These are phyloP conservation scores for Cyprinodon variegatus DNA, from an alignment of 2,113 vertebrate genomes.

Conservation along the genomic window DNA sequence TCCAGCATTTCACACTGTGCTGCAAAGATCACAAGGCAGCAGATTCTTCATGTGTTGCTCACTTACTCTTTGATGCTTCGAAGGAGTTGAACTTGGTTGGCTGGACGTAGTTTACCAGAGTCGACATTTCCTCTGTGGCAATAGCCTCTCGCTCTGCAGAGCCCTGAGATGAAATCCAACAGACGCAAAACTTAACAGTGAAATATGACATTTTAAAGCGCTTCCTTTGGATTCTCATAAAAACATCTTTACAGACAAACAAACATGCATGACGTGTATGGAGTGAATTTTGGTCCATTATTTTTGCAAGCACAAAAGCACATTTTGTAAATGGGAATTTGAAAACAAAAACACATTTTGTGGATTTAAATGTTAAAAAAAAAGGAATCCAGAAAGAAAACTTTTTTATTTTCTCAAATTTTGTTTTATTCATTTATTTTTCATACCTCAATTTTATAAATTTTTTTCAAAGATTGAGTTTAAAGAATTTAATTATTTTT, in stretches of 20 bases:
- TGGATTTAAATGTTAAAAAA: too few species aligned
- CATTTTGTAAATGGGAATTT: too few species aligned
- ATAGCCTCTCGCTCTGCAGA: conserved; percentile 93
- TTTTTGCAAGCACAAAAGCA: not conserved
- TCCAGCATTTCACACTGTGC: not conserved
- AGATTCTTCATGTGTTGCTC: conserved; percentile 5
- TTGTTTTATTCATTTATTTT: too few species aligned
- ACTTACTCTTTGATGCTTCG: conserved; percentile 92
- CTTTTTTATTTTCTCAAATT: too few species aligned
- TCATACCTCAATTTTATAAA: too few species aligned
- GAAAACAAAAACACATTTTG: too few species aligned
- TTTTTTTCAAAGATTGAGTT: too few species aligned
- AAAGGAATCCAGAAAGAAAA: too few species aligned
- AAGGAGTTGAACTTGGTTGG: conserved; percentile 98
- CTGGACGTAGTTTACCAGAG: conserved; percentile 96
- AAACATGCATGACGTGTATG: not conserved
- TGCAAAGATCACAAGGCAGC: not conserved
- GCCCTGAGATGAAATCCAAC: conserved; percentile 77
- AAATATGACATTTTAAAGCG: not conserved
- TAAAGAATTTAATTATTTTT: too few species aligned
- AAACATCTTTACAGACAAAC: not conserved
- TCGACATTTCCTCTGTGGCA: conserved; percentile 98
- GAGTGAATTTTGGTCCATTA: too few species aligned
- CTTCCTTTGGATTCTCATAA: not conserved
- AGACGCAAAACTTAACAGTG: not conserved